Percentiles rank a stretch among this genome's conserved stretches.
phyloP scores from a whole-genome alignment of 1,140 invertebrate genomes.

The Drosophila ohnishii region DNA sequence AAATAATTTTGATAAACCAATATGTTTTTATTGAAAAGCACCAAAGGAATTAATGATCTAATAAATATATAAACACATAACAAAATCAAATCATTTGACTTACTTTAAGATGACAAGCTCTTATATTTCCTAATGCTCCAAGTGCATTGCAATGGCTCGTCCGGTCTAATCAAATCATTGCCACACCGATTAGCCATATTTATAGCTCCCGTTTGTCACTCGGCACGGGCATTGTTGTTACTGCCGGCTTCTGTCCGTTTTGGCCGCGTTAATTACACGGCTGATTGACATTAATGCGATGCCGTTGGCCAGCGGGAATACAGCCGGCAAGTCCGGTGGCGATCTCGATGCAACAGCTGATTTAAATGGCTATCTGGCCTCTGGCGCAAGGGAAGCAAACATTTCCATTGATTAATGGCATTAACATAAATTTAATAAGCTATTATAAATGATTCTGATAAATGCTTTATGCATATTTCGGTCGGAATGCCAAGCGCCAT shows the following conservation, averaged over 20 bases:
- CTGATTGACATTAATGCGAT: constrained; percentile 75
- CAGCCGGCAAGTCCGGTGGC: constrained; percentile 16
- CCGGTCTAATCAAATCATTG: constrained; percentile 73
- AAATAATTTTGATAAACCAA: too few species aligned
- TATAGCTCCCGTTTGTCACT: constrained; percentile 60
- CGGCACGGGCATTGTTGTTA: constrained; percentile 23
- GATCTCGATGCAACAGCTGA: constrained; percentile 65
- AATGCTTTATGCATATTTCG: constrained; percentile 39
- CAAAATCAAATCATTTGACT: not conserved
- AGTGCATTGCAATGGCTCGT: constrained; percentile 9
- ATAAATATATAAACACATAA: too few species aligned
- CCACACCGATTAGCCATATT: constrained; percentile 75
- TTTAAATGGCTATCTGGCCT: constrained; percentile 54
- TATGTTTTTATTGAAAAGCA: too few species aligned
- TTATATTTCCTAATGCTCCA: not conserved
- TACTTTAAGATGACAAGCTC: not conserved
- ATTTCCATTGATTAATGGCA: constrained; percentile 65
- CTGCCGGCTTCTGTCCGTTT: constrained; percentile 31
- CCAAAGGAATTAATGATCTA: too few species aligned
- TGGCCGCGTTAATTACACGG: constrained; percentile 65
- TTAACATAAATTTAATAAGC: constrained; percentile 61
- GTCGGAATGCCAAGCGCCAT: not conserved
- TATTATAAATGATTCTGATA: constrained; percentile 50
- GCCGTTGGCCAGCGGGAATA: constrained; percentile 13
- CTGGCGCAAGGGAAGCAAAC: constrained; percentile 34